phyloP scores from a whole-genome alignment of 1,140 invertebrate genomes.

The Sitophilus oryzae region DNA sequence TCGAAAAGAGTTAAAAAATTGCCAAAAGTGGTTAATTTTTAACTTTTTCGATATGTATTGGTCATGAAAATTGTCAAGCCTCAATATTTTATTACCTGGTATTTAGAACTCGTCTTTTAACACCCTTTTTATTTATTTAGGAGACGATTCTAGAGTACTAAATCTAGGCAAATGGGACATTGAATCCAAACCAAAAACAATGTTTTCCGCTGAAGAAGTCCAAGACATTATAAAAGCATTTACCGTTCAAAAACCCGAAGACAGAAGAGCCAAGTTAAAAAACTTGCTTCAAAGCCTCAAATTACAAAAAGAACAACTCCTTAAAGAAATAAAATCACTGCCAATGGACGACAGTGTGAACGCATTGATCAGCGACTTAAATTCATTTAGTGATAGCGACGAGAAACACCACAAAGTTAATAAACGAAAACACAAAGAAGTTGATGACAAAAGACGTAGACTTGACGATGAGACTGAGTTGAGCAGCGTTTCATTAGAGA shows the following conservation, averaged over 20 bases:
- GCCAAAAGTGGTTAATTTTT: too few relatives aligned
- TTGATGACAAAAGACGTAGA: constrained; percentile 6
- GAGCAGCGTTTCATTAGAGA: constrained; percentile 11
- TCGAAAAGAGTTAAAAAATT: too few relatives aligned
- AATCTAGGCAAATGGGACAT: constrained; percentile 31
- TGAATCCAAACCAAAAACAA: constrained; percentile 18
- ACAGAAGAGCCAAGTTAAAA: constrained; percentile 30
- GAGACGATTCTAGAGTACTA: constrained; percentile 15
- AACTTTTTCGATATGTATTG: too few relatives aligned
- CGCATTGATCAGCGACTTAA: constrained; percentile 27
- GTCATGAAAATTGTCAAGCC: too few relatives aligned
- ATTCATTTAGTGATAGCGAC: constrained; percentile 21
- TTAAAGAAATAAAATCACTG: constrained; percentile 35
- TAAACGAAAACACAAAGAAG: constrained; percentile 12
- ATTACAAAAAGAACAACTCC: constrained; percentile 36
- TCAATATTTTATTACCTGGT: too few relatives aligned
- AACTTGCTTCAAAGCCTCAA: constrained; percentile 33
- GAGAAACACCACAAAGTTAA: constrained; percentile 9
- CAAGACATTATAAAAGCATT: constrained; percentile 28
- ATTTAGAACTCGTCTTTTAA: too few relatives aligned
- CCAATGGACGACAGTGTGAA: constrained; percentile 26
- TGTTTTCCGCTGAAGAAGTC: constrained; percentile 30
- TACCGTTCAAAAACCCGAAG: constrained; percentile 19
- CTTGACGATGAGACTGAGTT: constrained; percentile 13
- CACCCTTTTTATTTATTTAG: neutral